A percentile compares a stretch with the other conserved stretches of the same genome.
phyloP scores from a whole-genome alignment of 53 echinoderm and acorn worm species.

The Paelopatides confundens region DNA sequence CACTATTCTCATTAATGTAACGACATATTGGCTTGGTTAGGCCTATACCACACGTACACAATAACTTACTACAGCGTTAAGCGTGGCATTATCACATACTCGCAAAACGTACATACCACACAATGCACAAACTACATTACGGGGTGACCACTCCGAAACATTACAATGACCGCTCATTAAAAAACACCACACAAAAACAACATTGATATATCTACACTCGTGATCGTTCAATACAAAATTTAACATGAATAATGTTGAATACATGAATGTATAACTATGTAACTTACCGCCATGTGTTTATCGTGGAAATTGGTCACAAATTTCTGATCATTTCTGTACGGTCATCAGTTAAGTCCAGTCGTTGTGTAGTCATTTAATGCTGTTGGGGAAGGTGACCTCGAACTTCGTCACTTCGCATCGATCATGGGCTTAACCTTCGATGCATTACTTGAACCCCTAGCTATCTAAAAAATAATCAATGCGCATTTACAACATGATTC shows the following conservation, averaged over 20 bases:
- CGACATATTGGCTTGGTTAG: slow-evolving; percentile 48
- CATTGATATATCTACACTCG: neutral
- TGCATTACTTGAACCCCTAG: slow-evolving; percentile 42
- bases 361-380: slow-evolving; percentile 52
- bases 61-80: neutral
- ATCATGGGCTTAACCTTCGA: slow-evolving; percentile 51
- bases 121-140: slow-evolving; percentile 37
- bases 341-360: slow-evolving; percentile 49
- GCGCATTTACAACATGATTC: slow-evolving; percentile 47
- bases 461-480: slow-evolving; percentile 34
- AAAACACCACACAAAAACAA: slow-evolving; percentile 39
- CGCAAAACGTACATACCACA: slow-evolving; percentile 26
- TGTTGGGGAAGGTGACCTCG: slow-evolving; percentile 53
- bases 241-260: neutral
- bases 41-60: slow-evolving; percentile 7
- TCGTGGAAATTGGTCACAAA: slow-evolving; percentile 44
- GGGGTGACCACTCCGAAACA: slow-evolving; percentile 50
- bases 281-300: slow-evolving; percentile 49
- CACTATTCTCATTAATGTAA: slow-evolving; percentile 41
- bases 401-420: slow-evolving; percentile 52
- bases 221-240: neutral
- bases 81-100: slow-evolving; percentile 40
- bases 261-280: neutral
- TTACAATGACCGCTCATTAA: slow-evolving; percentile 49
- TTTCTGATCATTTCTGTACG: slow-evolving; percentile 44